Base-by-base conservation (phyloP, 1,140 invertebrate species). In the Cherax destructor region DNA sequence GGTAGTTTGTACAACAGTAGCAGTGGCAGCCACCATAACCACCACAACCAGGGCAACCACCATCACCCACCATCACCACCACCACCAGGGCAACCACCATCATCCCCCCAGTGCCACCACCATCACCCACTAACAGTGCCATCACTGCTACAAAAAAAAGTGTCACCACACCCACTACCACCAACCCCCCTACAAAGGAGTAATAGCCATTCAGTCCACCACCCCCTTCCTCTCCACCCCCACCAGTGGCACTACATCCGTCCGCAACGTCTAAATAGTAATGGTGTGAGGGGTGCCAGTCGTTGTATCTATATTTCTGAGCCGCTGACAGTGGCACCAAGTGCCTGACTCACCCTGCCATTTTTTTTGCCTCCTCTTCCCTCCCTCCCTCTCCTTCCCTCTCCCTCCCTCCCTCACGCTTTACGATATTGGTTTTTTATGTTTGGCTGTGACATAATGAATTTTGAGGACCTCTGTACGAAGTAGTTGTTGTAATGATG, bases 361-460 rank as follows among this genome's bases (percentile, higher is more conserved):
- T 16, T 30, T 52, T 30, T 61, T 61, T 41, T 30, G 13, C 24
- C 80, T 41, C 49, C 80, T 41, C 80, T 24, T 52, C 56, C 61
- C n/a, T 61, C 21, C 52, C 56, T 81, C 61, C 47, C 76, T 4
- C 16, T 10, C 30, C n/a, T 78, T 50, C 24, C 76, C 76, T 6
- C 76, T 24, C 49, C 76, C 30, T 41, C 76, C 76, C 24, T 41
- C 76, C 30, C 47, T 80, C 78, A 69, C 18, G 65, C 21, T 69
- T 69, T 69, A 69, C 65, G 65, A 69, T 69, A 69, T 69, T 69
- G 65, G 65, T 18, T 69, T 69, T 69, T 69, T 69, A 69, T 69
- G 6, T 69, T 69, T 21, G 13, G 65, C 18, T 69, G 65, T 69
- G 65, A 69, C 65, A 21, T 69, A 69, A 69, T 21, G 65, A 5